Conservation (phyloP, 2,888 invertebrate species). For the Eustalomyia histrio region DNA sequence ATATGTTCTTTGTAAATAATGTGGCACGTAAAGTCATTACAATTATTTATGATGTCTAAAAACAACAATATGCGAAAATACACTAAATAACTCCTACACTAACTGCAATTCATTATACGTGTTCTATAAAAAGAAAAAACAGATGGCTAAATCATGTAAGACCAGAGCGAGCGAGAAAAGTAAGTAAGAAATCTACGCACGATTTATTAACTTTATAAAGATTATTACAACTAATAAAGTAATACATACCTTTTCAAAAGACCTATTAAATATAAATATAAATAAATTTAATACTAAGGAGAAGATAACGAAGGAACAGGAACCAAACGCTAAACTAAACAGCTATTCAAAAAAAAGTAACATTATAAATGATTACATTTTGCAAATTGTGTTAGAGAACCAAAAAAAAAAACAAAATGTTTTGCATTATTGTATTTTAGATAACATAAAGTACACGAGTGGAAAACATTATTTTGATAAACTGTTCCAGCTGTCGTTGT, state of each 20-base stretch:
- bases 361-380: conserved; percentile 57
- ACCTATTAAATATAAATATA: background rate
- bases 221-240: conserved; percentile 56
- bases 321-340: background rate
- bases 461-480: conserved; percentile 69
- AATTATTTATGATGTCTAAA: conserved; percentile 67
- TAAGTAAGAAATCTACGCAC: conserved; percentile 60
- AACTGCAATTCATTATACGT: conserved; percentile 25
- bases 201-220: conserved; percentile 64
- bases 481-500: conserved; percentile 61
- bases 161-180: conserved; percentile 6
- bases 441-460: conserved; percentile 51
- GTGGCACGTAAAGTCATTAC: conserved; percentile 67
- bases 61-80: conserved; percentile 35
- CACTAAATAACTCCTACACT: conserved; percentile 30
- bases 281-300: background rate
- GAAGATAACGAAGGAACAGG: background rate
- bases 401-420: no score
- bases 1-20: conserved; percentile 30
- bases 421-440: conserved; percentile 38
- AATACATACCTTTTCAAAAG: conserved; percentile 24
- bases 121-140: conserved; percentile 29
- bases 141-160: conserved; percentile 41
- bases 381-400: conserved; percentile 52
- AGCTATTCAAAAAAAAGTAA: background rate